phyloP scores from a whole-genome alignment of 2,113 vertebrate species.

The Epinephelus moara region DNA sequence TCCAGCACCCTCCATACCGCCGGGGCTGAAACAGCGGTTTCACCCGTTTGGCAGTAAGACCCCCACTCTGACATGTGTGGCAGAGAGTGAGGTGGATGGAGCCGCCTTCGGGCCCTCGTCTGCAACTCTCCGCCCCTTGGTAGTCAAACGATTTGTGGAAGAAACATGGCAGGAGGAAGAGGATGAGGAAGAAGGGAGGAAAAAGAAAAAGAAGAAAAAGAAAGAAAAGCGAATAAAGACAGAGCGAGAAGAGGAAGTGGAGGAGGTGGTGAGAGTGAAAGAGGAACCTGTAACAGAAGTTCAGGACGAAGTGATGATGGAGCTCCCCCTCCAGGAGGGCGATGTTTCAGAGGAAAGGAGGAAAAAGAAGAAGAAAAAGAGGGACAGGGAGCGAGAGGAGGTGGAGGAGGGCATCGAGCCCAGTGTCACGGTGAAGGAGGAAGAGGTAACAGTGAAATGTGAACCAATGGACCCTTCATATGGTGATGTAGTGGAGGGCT shows the following conservation, averaged over 20 bases:
- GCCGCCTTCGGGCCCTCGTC: slow-evolving; percentile 32
- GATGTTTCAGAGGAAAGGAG: slow-evolving; percentile 47
- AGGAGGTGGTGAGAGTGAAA: slow-evolving; percentile 50
- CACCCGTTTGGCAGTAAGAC: slow-evolving; percentile 79
- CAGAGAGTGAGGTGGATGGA: slow-evolving; percentile 45
- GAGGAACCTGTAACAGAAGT: slow-evolving; percentile 45
- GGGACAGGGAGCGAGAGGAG: slow-evolving; percentile 58
- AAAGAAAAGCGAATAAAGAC: slow-evolving; percentile 74
- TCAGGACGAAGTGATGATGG: slow-evolving; percentile 23
- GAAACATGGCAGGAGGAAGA: not conserved
- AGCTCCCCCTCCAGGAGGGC: not conserved
- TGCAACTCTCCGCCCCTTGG: slow-evolving; percentile 24
- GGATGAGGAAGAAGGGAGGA: not conserved
- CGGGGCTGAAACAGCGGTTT: slow-evolving; percentile 82
- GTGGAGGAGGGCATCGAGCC: slow-evolving; percentile 54
- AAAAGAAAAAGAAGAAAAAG: slow-evolving; percentile 76
- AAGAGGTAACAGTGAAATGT: slow-evolving; percentile 58
- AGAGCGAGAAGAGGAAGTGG: slow-evolving; percentile 21
- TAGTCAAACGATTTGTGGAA: slow-evolving; percentile 4
- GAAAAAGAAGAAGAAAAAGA: slow-evolving; percentile 80
- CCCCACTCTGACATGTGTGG: slow-evolving; percentile 31
- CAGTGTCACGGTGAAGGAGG: slow-evolving; percentile 33
- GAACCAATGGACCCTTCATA: slow-evolving; percentile 65
- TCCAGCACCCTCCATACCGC: slow-evolving; percentile 73
- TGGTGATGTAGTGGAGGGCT: slow-evolving; percentile 30